Evolutionary conservation across 2,797 vertebrate genomes (phyloP).

Genomic region (Oreortyx pictus): DNA sequence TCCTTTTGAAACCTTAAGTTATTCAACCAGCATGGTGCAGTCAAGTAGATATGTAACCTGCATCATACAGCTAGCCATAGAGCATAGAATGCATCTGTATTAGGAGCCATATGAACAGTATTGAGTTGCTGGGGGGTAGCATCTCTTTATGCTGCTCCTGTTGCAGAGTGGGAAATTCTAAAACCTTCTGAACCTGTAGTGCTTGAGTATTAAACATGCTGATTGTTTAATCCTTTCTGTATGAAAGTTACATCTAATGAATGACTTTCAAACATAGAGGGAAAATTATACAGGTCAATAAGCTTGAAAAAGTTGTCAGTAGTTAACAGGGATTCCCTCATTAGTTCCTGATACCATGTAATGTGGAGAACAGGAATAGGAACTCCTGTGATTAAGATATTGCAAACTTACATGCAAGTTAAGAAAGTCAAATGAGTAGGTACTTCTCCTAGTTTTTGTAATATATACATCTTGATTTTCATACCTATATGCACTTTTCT

Average conservation of each 20-base stretch:
- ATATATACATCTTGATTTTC: neutral
- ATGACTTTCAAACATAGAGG: neutral
- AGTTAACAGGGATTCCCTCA: neutral
- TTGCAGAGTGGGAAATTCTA: neutral
- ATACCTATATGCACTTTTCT: neutral
- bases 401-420: neutral
- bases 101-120: neutral
- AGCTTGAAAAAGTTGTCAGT: neutral
- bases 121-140: neutral
- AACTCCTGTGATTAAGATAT: neutral
- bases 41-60: neutral
- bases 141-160: neutral
- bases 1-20: neutral
- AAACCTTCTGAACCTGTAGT: neutral
- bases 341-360: neutral
- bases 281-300: neutral
- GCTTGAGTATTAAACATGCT: neutral
- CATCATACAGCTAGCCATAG: neutral
- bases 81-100: neutral
- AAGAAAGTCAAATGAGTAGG: neutral
- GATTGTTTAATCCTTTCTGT: neutral
- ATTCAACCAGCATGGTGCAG: neutral
- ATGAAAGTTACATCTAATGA: neutral
- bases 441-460: neutral
- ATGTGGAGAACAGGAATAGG: neutral